A percentile compares a stretch with the other conserved stretches of the same genome.
Conservation (phyloP, 2,888 invertebrate species). For the Acanthosoma haemorrhoidale region DNA sequence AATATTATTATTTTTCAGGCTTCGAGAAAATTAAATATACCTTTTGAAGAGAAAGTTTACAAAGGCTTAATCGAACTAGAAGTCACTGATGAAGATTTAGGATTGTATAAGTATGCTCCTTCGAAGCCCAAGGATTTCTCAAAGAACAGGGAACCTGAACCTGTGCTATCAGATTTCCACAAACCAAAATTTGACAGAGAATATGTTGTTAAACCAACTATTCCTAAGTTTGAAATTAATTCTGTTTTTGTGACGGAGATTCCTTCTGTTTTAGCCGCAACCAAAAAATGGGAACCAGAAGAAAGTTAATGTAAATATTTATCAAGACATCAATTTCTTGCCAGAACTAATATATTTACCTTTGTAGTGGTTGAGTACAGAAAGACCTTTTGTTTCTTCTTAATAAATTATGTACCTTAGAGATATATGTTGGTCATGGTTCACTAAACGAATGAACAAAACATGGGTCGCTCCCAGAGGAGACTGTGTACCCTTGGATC, state of each 20-base stretch:
- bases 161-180: conserved; percentile 36
- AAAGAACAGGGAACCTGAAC: conserved; percentile 35
- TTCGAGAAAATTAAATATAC: conserved; percentile 37
- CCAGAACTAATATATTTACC: no score
- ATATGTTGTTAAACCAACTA: conserved; percentile 33
- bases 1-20: conserved; percentile 33
- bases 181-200: conserved; percentile 36
- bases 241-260: neutral
- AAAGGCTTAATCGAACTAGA: conserved; percentile 37
- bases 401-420: no score
- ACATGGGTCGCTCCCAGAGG: no score
- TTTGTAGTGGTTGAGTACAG: no score
- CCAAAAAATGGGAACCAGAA: conserved; percentile 32
- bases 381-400: no score
- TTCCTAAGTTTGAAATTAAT: conserved; percentile 16
- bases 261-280: conserved; percentile 25
- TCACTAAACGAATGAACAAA: no score
- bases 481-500: no score
- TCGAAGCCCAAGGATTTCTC: conserved; percentile 29
- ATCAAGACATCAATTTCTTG: no score
- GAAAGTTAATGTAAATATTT: neutral
- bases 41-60: conserved; percentile 38
- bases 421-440: no score
- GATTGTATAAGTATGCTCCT: neutral
- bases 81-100: conserved; percentile 37